These are phyloP conservation scores for Aelia acuminata DNA, from an alignment of 2,888 invertebrate species.

Conservation along the genomic window DNA sequence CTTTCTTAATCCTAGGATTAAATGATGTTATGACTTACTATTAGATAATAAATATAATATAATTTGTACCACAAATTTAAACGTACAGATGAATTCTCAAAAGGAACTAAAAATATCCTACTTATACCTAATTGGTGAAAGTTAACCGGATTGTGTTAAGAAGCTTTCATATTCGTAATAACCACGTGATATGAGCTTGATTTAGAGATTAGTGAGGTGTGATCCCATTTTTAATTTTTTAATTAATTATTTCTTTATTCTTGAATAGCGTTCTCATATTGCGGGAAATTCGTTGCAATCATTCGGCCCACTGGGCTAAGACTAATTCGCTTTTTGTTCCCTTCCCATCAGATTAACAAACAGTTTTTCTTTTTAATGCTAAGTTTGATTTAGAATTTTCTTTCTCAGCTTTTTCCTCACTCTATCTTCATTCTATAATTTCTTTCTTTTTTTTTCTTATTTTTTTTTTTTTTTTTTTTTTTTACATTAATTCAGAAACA, in stretches of 20 bases:
- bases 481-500: neutral
- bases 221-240: neutral
- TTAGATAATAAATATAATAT: no score
- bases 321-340: neutral
- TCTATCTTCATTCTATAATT: neutral
- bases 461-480: neutral
- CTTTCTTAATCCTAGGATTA: no score
- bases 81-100: neutral
- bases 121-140: neutral
- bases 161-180: neutral
- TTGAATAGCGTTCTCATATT: neutral
- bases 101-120: neutral
- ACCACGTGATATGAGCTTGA: neutral
- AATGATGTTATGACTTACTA: no score
- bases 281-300: neutral
- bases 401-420: neutral
- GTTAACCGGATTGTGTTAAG: neutral
- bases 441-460: no score
- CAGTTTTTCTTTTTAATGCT: neutral
- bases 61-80: no score
- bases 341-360: neutral
- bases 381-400: constrained; percentile 23
- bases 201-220: neutral
- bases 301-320: neutral
- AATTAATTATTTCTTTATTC: constrained; percentile 23